These are phyloP conservation scores for Calyptomena viridis DNA, from an alignment of 2,113 vertebrate genomes.

Conservation along the genomic window DNA sequence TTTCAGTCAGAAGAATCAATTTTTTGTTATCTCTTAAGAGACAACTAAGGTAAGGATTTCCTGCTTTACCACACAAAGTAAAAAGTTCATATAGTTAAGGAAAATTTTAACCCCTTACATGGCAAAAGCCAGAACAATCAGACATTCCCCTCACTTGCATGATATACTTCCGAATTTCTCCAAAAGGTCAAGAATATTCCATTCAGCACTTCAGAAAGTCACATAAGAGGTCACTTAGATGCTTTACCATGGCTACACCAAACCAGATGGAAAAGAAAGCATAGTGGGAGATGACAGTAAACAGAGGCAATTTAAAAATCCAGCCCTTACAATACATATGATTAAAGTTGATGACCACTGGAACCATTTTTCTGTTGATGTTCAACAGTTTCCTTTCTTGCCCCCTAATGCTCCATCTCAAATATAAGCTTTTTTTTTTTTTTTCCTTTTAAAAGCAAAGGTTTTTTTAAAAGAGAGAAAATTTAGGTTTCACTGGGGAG, in stretches of 20 bases:
- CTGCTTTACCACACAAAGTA: constrained; percentile 9
- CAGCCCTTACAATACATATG: background rate
- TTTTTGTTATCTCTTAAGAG: constrained; percentile 48
- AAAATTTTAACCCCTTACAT: constrained; percentile 14
- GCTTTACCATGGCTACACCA: background rate
- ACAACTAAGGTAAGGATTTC: constrained; percentile 37
- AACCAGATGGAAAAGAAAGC: constrained; percentile 59
- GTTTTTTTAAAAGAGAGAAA: background rate
- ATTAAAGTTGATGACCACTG: constrained; percentile 32
- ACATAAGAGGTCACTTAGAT: background rate
- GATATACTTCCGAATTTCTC: background rate
- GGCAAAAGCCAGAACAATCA: background rate
- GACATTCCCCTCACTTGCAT: background rate
- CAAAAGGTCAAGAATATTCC: background rate
- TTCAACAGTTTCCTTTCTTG: constrained; percentile 33
- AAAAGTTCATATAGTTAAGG: background rate
- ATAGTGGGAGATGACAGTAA: constrained; percentile 57
- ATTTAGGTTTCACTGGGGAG: background rate
- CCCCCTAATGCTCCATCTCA: background rate
- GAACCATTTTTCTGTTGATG: background rate
- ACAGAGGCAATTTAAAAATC: constrained; percentile 50
- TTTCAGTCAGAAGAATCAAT: constrained; percentile 32
- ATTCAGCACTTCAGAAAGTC: constrained; percentile 10
- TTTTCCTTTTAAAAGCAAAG: background rate
- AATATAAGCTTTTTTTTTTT: background rate